Conservation (phyloP, 2,888 invertebrate genomes). For the Diarsia rubi region DNA sequence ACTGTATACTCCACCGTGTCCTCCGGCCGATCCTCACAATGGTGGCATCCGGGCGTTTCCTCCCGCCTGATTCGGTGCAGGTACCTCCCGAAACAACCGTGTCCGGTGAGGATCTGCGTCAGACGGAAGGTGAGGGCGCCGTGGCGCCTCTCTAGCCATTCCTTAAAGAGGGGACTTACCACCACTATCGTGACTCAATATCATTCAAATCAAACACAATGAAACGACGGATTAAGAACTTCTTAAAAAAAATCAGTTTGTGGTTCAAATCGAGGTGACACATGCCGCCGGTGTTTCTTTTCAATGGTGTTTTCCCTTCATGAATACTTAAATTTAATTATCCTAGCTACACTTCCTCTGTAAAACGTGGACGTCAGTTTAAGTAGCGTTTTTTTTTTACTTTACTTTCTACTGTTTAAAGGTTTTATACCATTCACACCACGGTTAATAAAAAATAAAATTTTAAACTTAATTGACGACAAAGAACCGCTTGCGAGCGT, state of each 20-base stretch:
- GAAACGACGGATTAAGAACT: too few relatives aligned
- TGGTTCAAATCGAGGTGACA: neutral
- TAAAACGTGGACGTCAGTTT: slow-evolving; percentile 14
- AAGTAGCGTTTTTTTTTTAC: slow-evolving; percentile 26
- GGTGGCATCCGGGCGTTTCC: too few relatives aligned
- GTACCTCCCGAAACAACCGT: too few relatives aligned
- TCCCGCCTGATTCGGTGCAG: too few relatives aligned
- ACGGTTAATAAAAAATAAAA: slow-evolving; percentile 45
- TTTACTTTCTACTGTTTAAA: slow-evolving; percentile 36
- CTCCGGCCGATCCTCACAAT: too few relatives aligned
- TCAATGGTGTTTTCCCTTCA: neutral
- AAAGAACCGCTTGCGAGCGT: slow-evolving; percentile 54
- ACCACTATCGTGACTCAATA: too few relatives aligned
- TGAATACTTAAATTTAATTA: slow-evolving; percentile 16
- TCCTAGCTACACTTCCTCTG: neutral
- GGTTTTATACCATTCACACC: slow-evolving; percentile 43
- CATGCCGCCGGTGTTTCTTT: neutral
- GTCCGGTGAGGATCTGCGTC: too few relatives aligned
- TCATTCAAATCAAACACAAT: neutral
- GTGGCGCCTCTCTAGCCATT: too few relatives aligned
- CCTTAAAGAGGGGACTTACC: too few relatives aligned
- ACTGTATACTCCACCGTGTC: too few relatives aligned
- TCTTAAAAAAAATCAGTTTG: neutral
- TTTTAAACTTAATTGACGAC: slow-evolving; percentile 60
- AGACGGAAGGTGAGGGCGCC: too few relatives aligned